A percentile compares a stretch with the other conserved stretches of the same genome.
Conservation (phyloP, 2,888 invertebrate species). For the Sphaerophoria taeniata region DNA sequence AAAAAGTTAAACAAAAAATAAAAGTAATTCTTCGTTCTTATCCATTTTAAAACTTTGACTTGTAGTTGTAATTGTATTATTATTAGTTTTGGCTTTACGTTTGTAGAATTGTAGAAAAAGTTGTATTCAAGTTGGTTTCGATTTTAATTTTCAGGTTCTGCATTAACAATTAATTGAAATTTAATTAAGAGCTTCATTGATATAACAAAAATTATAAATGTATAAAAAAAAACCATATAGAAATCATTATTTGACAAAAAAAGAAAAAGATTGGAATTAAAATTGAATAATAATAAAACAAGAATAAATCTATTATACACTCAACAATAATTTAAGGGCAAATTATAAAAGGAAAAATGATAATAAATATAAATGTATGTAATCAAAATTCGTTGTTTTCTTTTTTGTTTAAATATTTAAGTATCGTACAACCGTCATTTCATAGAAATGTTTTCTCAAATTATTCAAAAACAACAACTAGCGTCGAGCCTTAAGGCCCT, state of each 20-base stretch:
- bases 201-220: constrained; percentile 7
- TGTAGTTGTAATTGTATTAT: constrained; percentile 13
- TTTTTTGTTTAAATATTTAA: constrained; percentile 5
- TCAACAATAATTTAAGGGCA: constrained; percentile 57
- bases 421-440: too few relatives aligned
- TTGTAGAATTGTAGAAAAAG: constrained; percentile 59
- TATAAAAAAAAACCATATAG: constrained; percentile 1
- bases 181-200: constrained; percentile 59
- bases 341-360: constrained; percentile 72
- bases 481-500: too few relatives aligned
- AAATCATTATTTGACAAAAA: constrained; percentile 46
- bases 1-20: constrained; percentile 20
- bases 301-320: constrained; percentile 67
- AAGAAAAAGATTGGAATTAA: constrained; percentile 57
- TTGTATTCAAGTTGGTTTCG: constrained; percentile 35
- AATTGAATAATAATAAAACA: constrained; percentile 45
- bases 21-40: not conserved
- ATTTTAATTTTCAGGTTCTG: constrained; percentile 10
- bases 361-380: constrained; percentile 75
- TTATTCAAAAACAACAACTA: too few relatives aligned
- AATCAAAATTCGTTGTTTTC: constrained; percentile 46
- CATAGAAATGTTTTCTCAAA: not conserved
- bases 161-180: not conserved
- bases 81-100: too few relatives aligned
- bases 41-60: not conserved